Conservation (phyloP, 2,888 invertebrate genomes). For the Microchrysa polita region DNA sequence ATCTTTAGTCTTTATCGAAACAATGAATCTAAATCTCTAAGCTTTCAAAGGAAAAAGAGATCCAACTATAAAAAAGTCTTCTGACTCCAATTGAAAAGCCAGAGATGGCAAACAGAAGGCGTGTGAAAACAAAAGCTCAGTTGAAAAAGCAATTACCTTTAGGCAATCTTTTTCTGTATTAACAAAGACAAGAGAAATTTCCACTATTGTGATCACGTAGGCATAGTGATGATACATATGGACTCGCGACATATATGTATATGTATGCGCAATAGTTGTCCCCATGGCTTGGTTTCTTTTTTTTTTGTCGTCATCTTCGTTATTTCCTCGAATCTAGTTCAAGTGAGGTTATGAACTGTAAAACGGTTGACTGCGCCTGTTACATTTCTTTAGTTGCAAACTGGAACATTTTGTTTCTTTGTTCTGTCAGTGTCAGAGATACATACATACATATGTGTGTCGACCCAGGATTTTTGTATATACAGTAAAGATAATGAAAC, state of each 20-base stretch:
- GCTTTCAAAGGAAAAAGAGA: not conserved
- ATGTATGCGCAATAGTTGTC: not conserved
- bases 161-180: not conserved
- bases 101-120: not conserved
- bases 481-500: not conserved
- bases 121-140: constrained; percentile 6
- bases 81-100: constrained; percentile 14
- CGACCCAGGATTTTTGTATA: not conserved
- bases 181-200: not conserved
- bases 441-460: too few relatives aligned
- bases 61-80: not conserved
- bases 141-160: constrained; percentile 4
- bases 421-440: too few relatives aligned
- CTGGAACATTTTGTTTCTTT: too few relatives aligned
- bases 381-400: too few relatives aligned
- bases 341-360: too few relatives aligned
- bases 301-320: not conserved
- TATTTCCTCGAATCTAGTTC: too few relatives aligned
- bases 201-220: not conserved
- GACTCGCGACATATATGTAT: not conserved
- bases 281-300: not conserved
- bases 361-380: too few relatives aligned
- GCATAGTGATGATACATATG: not conserved
- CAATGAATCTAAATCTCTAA: not conserved
- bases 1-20: not conserved